These are phyloP conservation scores for Etheostoma cragini DNA, from an alignment of 2,113 vertebrate species.

Conservation along the genomic window DNA sequence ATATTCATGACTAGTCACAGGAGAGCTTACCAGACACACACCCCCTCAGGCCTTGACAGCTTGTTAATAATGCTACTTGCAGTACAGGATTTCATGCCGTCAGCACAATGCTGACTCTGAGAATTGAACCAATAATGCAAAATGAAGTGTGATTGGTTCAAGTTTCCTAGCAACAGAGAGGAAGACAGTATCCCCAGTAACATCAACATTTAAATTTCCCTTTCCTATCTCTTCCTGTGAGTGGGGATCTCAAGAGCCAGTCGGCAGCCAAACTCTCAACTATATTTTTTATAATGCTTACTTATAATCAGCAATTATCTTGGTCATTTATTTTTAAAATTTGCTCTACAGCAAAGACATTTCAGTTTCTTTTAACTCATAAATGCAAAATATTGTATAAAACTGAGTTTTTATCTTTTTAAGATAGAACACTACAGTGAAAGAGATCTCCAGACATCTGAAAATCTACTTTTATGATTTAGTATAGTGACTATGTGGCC, in stretches of 20 bases:
- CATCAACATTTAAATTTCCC: constrained; percentile 1
- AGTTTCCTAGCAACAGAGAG: constrained; percentile 32
- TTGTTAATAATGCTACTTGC: constrained; percentile 55
- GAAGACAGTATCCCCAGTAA: background rate
- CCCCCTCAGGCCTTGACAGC: constrained; percentile 40
- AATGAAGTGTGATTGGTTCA: background rate
- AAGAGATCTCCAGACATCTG: background rate
- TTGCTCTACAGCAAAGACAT: background rate
- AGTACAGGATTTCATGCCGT: constrained; percentile 32
- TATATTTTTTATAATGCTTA: constrained; percentile 1
- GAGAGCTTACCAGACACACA: constrained; percentile 39
- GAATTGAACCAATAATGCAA: constrained; percentile 7
- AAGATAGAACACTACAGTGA: background rate
- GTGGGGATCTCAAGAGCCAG: background rate
- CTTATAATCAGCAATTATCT: background rate
- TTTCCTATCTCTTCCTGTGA: background rate
- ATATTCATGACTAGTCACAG: constrained; percentile 47
- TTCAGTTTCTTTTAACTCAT: constrained; percentile 10
- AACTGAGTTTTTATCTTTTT: background rate
- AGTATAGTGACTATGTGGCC: background rate
- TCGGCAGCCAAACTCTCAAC: background rate
- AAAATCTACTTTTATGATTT: constrained; percentile 18
- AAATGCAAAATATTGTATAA: background rate
- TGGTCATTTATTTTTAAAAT: background rate
- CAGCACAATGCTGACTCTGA: constrained; percentile 29